Evolutionary conservation across 2,113 vertebrate genomes (phyloP).

Genomic region (Strix aluco): DNA sequence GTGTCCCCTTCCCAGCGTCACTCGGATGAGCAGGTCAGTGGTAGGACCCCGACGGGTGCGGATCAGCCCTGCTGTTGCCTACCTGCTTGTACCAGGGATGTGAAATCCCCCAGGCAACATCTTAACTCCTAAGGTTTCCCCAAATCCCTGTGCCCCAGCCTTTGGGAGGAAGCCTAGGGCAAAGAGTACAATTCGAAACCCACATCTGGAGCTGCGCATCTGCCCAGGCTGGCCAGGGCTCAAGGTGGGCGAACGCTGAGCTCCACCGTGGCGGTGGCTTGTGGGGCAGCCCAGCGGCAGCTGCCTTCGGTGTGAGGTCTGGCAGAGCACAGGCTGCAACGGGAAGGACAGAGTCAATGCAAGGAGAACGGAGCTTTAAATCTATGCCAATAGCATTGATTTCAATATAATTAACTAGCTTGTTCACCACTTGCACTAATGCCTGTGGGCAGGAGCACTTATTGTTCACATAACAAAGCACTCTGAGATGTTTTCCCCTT

Average conservation of each 20-base stretch:
- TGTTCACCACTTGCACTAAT: not conserved
- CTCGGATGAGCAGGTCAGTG: not conserved
- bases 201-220: fast-evolving
- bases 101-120: not conserved
- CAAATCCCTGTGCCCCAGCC: fast-evolving
- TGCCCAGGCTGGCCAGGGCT: not conserved
- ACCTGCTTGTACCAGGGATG: not conserved
- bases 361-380: not conserved
- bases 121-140: not conserved
- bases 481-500: not conserved
- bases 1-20: not conserved
- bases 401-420: not conserved
- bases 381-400: not conserved
- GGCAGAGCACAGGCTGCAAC: not conserved
- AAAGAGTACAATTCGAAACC: not conserved
- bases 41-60: fast-evolving
- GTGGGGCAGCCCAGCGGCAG: not conserved
- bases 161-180: not conserved
- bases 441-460: not conserved
- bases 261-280: fast-evolving
- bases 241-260: fast-evolving
- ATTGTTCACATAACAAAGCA: not conserved
- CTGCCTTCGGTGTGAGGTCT: not conserved
- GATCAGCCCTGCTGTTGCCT: not conserved
- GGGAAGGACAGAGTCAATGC: not conserved